These are phyloP conservation scores for Apamea anceps DNA, from an alignment of 2,888 invertebrate species.

Conservation along the genomic window DNA sequence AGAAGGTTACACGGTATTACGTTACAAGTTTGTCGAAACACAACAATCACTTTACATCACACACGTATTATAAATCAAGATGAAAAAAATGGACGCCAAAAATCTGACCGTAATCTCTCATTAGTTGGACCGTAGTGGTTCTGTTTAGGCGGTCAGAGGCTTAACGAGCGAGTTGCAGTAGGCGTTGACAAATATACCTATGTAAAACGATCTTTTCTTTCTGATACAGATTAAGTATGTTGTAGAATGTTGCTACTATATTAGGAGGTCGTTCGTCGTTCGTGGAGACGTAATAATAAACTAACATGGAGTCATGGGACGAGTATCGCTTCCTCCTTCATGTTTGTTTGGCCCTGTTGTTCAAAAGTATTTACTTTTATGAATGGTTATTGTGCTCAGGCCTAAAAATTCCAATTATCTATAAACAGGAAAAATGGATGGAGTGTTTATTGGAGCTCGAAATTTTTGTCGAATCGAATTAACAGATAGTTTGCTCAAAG, in stretches of 20 bases:
- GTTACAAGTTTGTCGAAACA: constrained; percentile 52
- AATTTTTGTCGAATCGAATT: constrained; percentile 2
- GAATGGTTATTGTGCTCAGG: constrained; percentile 20
- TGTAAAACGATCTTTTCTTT: constrained; percentile 54
- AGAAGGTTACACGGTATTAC: constrained; percentile 58
- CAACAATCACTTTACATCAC: constrained; percentile 60
- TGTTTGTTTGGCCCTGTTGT: constrained; percentile 44
- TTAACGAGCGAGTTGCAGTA: constrained; percentile 48
- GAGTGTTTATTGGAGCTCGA: constrained; percentile 1
- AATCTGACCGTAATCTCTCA: constrained; percentile 47
- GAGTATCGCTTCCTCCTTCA: constrained; percentile 55
- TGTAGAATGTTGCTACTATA: constrained; percentile 62
- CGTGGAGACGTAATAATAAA: constrained; percentile 47
- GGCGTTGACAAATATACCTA: constrained; percentile 65
- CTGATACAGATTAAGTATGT: constrained; percentile 58
- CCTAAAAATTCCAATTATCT: constrained; percentile 11
- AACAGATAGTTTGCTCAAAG: background rate
- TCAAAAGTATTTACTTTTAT: constrained; percentile 20
- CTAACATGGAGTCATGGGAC: constrained; percentile 55
- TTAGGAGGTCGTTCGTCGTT: constrained; percentile 38
- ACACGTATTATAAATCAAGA: constrained; percentile 33
- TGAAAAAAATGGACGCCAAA: constrained; percentile 41
- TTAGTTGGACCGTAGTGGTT: constrained; percentile 53
- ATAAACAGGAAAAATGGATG: constrained; percentile 13
- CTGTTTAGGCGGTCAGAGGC: constrained; percentile 33